Evolutionary conservation across 2,888 invertebrate genomes (phyloP), one percentile per base, ranked within the genome.

Genomic region (Erebia aethiops): DNA sequence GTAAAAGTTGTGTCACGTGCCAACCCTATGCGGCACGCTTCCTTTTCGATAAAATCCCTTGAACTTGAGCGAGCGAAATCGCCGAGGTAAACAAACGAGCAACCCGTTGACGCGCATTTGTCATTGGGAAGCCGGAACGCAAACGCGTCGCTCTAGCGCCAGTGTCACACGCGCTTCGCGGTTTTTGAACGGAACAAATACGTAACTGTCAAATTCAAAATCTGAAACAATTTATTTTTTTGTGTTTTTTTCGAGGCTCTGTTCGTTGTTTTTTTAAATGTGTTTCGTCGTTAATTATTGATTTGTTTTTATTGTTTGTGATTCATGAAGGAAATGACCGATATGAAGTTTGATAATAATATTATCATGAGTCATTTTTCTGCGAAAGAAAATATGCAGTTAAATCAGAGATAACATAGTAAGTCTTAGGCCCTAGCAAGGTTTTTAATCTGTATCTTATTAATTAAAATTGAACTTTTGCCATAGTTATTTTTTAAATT

Each of bases 101-200:
- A 81, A 75, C 75, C 76, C 78, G 75, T 76, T 79, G 79, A 78
- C 87, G 88, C 87, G 86, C 91, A 90, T 92, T 92, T 92, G 92
- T 92, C 92, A 92, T 89, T 91, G 84, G 83, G 86, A 85, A 87
- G 87, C 84, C 87, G 84, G 86, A 85, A 86, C 84, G 87, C 83
- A 82, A 84, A 81, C 86, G 83, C 83, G 82, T 81, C 82, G 82
- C 83, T 72, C 71, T 76, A 84, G 84, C 81, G 85, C 81, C 76
- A 76, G 81, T 81, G 80, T 81, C 80, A 82, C 80, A 83, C 84
- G 86, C 84, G 81, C 70, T 69, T 72, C 81, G 84, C 81, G 81
- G 81, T 82, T 80, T 82, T 74, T 80, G 83, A 87, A 85, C 83
- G 83, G 75, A 78, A 78, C 35, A 16, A 49, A 52, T 14, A 16